Conservation (phyloP, 37 sponge, comb jelly and placozoan species). For the Crambe crambe region DNA sequence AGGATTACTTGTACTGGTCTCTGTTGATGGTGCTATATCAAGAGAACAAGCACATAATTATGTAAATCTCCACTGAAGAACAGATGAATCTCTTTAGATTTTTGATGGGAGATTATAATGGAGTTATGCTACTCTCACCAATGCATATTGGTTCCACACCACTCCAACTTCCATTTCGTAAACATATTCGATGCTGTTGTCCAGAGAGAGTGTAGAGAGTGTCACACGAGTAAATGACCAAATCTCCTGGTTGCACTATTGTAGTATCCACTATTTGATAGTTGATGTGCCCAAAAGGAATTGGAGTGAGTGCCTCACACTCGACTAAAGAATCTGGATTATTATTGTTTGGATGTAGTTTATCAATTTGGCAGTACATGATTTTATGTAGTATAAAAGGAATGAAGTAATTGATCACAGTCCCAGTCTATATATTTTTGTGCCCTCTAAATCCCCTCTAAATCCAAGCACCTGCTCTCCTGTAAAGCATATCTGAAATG, state of each 20-base stretch:
- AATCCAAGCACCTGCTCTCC: too few relatives aligned
- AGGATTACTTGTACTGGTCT: too few relatives aligned
- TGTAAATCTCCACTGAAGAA: too few relatives aligned
- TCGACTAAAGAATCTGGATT: constrained; percentile 1
- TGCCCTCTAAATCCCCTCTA: too few relatives aligned
- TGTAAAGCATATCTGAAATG: too few relatives aligned
- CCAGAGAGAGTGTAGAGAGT: constrained; percentile 9
- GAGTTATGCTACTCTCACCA: constrained; percentile 9
- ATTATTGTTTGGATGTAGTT: not conserved
- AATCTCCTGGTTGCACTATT: constrained; percentile 11
- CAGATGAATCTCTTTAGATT: not conserved
- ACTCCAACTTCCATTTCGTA: constrained; percentile 33
- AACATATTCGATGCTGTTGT: not conserved
- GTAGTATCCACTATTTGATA: constrained; percentile 14
- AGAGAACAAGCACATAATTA: too few relatives aligned
- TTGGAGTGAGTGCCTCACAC: constrained; percentile 7
- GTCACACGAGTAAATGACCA: constrained; percentile 20
- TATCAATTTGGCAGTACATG: too few relatives aligned
- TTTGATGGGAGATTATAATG: not conserved
- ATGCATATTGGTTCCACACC: constrained; percentile 9
- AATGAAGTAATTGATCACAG: too few relatives aligned
- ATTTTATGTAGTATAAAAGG: too few relatives aligned
- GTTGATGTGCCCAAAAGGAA: constrained; percentile 13
- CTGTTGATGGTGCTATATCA: too few relatives aligned
- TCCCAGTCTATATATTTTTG: too few relatives aligned